These are phyloP conservation scores for Meloidogyne hapla DNA, from an alignment of 1,140 invertebrate species.

Conservation along the genomic window DNA sequence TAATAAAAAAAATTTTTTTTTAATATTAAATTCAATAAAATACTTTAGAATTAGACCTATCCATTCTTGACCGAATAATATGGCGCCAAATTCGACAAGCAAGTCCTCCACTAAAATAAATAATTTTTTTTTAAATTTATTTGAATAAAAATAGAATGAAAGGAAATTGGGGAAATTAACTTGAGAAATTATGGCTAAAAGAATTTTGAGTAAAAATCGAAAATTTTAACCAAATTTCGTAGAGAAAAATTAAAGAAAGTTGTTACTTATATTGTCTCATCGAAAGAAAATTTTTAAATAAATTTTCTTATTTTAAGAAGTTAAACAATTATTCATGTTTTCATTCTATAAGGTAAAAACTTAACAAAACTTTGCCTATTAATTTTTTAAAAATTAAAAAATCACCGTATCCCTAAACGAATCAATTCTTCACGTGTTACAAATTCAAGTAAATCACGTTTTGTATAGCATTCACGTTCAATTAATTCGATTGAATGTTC, in stretches of 20 bases:
- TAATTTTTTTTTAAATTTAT: not conserved
- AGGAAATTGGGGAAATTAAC: no score
- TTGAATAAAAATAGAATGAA: no score
- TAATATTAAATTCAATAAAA: constrained; percentile 9
- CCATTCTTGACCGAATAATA: constrained; percentile 52
- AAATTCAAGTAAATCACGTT: constrained; percentile 76
- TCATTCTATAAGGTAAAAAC: no score
- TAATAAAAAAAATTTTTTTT: not conserved
- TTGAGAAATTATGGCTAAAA: no score
- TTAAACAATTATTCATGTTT: no score
- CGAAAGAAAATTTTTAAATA: no score
- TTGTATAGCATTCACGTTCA: constrained; percentile 75
- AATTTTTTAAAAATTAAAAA: not conserved
- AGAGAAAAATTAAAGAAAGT: no score
- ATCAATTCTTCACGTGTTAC: constrained; percentile 77
- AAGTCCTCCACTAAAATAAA: constrained; percentile 58
- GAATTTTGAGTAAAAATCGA: no score
- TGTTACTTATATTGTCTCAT: no score
- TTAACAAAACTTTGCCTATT: no score
- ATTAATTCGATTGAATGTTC: constrained; percentile 68
- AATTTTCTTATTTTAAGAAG: no score
- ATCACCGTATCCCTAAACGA: constrained; percentile 74
- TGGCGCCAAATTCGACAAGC: constrained; percentile 62
- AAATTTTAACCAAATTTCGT: no score
- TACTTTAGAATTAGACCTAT: constrained; percentile 30